Evolutionary conservation across 2,797 vertebrate species (phyloP), one percentile per base, ranked within the genome.

Genomic region (Sebastes vulpes): DNA sequence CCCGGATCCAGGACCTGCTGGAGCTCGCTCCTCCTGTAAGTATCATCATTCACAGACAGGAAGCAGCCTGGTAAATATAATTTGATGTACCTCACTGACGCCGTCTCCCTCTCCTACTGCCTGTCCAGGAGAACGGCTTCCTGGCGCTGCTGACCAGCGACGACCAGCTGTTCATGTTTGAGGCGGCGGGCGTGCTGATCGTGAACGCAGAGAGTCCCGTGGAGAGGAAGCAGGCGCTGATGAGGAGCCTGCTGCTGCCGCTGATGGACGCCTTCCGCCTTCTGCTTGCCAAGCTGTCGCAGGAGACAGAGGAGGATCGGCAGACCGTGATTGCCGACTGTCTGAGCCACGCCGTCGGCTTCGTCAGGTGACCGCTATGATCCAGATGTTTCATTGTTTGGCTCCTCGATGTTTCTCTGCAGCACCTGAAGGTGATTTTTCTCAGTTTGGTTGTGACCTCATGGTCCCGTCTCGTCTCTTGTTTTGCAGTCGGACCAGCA

Each of bases 121-220:
- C 18, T 5, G 1, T 58, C 3, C 93, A 99, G 99, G 98, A 99
- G 74, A 99, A 99, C 53, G 98, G 98, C 42, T 98, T 97, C 92
- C 97, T 94, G 31, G 96, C 97, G 11, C 93, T 98, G 84, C 92
- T 99, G 92, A 99, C 97, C 94, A 98, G 97, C 10, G 99, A 99
- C 32, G 98, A 99, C 92, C 98, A 99, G 93, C 97, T 99, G 26
- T 99, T 99, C 90, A 98, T 99, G 94, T 99, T 98, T 48, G 99
- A 99, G 96, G 96, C 98, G 38, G 98, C 98, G 1, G 99, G 98
- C 32, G 96, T 99, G 6, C 95, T 99, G 87, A 98, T 99, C 64
- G 98, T 99, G 85, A 97, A 97, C 81, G 97, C 97, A 0, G 99
- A 99, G 63, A 97, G 97, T 75, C 94, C 98, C 0, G 97, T 96